Evolutionary conservation across 2,797 vertebrate species (phyloP).

Genomic region (Furcifer pardalis): DNA sequence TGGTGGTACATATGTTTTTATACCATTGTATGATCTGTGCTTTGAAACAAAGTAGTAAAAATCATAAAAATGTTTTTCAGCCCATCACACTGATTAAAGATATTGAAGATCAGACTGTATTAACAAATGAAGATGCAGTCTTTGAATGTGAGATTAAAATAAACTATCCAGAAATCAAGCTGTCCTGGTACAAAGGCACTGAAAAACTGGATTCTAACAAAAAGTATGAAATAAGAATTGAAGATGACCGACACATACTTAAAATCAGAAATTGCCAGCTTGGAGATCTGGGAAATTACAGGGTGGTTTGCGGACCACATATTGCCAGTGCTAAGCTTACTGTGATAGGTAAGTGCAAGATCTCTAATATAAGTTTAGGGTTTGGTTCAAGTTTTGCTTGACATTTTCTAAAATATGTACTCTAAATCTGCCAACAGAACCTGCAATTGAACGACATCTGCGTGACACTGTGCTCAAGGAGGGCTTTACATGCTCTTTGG

Average conservation of each 20-base stretch:
- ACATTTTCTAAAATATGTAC: constrained; percentile 48
- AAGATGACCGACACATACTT: constrained; percentile 87
- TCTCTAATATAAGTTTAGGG: constrained; percentile 20
- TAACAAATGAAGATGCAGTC: constrained; percentile 84
- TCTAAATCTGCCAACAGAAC: constrained; percentile 80
- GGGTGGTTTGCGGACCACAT: constrained; percentile 96
- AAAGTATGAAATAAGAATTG: constrained; percentile 91
- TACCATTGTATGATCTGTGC: background rate
- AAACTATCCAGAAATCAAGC: constrained; percentile 98
- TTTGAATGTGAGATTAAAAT: constrained; percentile 97
- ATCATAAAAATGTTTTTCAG: constrained; percentile 76
- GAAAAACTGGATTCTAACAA: constrained; percentile 89
- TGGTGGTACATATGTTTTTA: background rate
- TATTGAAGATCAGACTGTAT: constrained; percentile 88
- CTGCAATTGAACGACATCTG: constrained; percentile 89
- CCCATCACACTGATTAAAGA: constrained; percentile 92
- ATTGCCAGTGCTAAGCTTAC: constrained; percentile 95
- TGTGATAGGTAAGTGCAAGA: constrained; percentile 86
- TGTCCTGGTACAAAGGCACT: constrained; percentile 98
- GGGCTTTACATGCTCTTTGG: constrained; percentile 88
- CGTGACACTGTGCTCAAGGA: constrained; percentile 93
- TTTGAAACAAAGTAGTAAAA: constrained; percentile 39
- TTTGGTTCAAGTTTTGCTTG: constrained; percentile 24
- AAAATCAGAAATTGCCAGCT: constrained; percentile 87
- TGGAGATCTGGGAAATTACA: constrained; percentile 93